A percentile compares a stretch with the other conserved stretches of the same genome.
phyloP scores from a whole-genome alignment of 2,797 vertebrate species.

The Sorex maritimensis region DNA sequence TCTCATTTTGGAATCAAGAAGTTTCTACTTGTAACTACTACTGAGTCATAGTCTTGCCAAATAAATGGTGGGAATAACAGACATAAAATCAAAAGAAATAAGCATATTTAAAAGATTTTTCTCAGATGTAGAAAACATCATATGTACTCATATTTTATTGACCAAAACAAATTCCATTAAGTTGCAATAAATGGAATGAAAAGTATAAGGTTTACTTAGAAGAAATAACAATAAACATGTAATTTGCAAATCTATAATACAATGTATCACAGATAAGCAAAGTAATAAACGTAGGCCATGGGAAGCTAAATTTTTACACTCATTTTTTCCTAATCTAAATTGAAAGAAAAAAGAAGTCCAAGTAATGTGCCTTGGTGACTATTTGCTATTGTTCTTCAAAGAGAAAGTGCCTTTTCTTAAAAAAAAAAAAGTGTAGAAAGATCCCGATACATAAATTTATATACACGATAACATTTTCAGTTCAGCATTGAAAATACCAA shows the following conservation, averaged over 20 bases:
- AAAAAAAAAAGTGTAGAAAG: not conserved
- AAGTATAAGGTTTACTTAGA: not conserved
- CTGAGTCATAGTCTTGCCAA: not conserved
- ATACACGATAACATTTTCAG: not conserved
- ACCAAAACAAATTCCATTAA: not conserved
- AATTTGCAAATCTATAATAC: not conserved
- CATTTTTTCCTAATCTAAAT: not conserved
- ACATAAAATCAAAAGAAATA: not conserved
- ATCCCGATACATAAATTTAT: not conserved
- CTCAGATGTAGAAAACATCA: not conserved
- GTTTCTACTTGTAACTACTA: not conserved
- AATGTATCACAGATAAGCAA: not conserved
- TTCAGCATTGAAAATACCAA: not conserved
- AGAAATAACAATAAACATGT: slow-evolving; percentile 1
- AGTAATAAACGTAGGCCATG: too few species aligned
- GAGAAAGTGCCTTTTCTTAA: not conserved
- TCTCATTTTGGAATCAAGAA: not conserved
- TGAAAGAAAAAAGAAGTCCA: not conserved
- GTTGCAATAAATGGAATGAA: not conserved
- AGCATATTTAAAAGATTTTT: not conserved
- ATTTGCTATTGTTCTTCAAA: slow-evolving; percentile 26
- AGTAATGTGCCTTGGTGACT: not conserved
- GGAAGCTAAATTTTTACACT: too few species aligned
- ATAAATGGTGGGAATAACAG: not conserved
- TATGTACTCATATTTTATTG: not conserved